Evolutionary conservation across 2,797 vertebrate genomes (phyloP).

Genomic region (Adelosebastes latens): DNA sequence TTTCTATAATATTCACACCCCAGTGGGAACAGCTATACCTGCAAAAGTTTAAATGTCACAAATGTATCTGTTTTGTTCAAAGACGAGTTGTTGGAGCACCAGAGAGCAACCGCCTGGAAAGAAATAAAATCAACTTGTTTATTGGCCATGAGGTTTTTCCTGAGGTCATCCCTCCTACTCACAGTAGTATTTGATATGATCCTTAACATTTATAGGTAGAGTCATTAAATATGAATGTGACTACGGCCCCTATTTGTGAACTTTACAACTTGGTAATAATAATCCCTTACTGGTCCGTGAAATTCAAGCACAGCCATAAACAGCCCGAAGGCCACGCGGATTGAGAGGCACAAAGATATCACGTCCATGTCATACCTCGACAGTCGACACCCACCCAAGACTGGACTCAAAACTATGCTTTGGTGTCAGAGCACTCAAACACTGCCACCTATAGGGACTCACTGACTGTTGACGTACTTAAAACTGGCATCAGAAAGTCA

Average conservation of each 20-base stretch:
- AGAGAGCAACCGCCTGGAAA: neutral
- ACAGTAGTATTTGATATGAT: conserved; percentile 18
- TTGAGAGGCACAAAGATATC: conserved; percentile 4
- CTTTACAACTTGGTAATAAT: conserved; percentile 42
- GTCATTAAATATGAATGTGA: conserved; percentile 42
- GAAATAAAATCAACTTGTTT: neutral
- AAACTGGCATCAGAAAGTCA: conserved; percentile 1
- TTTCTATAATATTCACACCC: neutral
- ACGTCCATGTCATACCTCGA: conserved; percentile 8
- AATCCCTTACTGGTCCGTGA: conserved; percentile 40
- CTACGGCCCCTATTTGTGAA: conserved; percentile 16
- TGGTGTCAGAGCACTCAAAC: conserved; percentile 50
- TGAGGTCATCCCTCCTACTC: neutral
- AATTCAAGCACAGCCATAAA: conserved; percentile 63
- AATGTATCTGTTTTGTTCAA: neutral
- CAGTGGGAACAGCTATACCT: neutral
- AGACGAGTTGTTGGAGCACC: neutral
- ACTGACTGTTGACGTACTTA: neutral
- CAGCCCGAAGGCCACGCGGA: conserved; percentile 14
- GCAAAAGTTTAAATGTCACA: conserved; percentile 1
- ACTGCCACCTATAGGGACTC: conserved; percentile 70
- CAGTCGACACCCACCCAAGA: neutral
- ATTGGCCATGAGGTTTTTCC: neutral
- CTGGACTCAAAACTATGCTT: neutral
- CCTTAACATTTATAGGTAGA: conserved; percentile 23